Evolutionary conservation across 2,888 invertebrate species (phyloP).

Genomic region (Lypha dubia): DNA sequence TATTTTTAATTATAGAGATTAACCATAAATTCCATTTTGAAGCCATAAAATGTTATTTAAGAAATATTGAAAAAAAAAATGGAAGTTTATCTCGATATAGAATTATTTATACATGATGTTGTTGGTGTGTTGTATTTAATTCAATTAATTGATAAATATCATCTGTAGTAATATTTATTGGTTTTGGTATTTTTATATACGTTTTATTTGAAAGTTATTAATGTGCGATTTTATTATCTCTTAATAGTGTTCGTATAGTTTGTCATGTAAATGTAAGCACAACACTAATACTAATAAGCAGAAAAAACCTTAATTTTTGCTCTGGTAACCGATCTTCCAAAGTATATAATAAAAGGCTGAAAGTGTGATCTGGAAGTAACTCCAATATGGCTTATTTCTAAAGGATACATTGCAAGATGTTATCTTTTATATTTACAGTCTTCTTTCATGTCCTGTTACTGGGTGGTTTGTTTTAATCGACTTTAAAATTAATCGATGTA

Average conservation of each 20-base stretch:
- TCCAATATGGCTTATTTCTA: no score
- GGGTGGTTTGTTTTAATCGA: no score
- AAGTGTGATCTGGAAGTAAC: no score
- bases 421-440: no score
- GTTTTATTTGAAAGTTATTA: slow-evolving; percentile 48
- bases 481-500: no score
- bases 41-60: slow-evolving; percentile 61
- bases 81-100: slow-evolving; percentile 38
- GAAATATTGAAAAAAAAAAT: slow-evolving; percentile 37
- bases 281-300: no score
- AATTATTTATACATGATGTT: slow-evolving; percentile 14
- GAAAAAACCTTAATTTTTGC: background rate
- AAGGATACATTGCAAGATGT: no score
- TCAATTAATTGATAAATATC: slow-evolving; percentile 69
- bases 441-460: no score
- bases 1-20: slow-evolving; percentile 71
- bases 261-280: background rate
- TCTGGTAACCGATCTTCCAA: no score
- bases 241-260: slow-evolving; percentile 40
- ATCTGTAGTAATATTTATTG: slow-evolving; percentile 40
- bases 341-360: no score
- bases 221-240: slow-evolving; percentile 46
- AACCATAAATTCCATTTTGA: slow-evolving; percentile 46
- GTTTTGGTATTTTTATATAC: slow-evolving; percentile 9
- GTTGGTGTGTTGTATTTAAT: slow-evolving; percentile 52